Conservation (phyloP, 2,888 invertebrate genomes). For the Argyresthia albistria region DNA sequence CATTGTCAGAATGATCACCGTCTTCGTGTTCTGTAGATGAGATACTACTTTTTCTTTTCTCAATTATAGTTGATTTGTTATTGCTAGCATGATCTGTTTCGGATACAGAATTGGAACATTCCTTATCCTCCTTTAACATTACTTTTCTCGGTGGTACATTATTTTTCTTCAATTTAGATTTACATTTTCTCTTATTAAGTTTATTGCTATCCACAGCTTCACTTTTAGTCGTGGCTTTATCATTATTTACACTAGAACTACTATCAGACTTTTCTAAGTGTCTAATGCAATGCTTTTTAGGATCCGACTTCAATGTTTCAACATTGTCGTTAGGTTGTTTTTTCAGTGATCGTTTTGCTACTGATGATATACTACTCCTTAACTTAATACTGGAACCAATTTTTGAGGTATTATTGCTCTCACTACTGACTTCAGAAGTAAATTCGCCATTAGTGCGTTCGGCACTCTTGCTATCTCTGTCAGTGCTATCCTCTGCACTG, state of each 20-base stretch:
- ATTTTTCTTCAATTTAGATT: constrained; percentile 51
- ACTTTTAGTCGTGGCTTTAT: constrained; percentile 40
- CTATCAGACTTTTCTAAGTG: constrained; percentile 41
- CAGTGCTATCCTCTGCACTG: constrained; percentile 29
- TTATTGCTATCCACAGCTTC: constrained; percentile 31
- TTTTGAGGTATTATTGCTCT: constrained; percentile 39
- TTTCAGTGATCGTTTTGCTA: constrained; percentile 48
- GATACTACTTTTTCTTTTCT: constrained; percentile 58
- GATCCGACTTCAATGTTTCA: constrained; percentile 43
- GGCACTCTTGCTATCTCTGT: constrained; percentile 40
- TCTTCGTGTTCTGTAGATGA: constrained; percentile 55
- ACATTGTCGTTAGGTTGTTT: constrained; percentile 49
- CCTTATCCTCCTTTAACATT: constrained; percentile 36
- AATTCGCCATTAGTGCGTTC: constrained; percentile 55
- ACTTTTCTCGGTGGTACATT: constrained; percentile 26
- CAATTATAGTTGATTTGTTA: constrained; percentile 55
- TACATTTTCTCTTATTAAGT: constrained; percentile 43
- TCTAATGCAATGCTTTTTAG: constrained; percentile 57
- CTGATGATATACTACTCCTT: constrained; percentile 23
- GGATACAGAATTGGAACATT: constrained; percentile 32
- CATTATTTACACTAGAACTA: constrained; percentile 35
- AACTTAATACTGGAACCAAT: constrained; percentile 32
- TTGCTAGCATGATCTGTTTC: constrained; percentile 47
- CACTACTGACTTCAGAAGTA: constrained; percentile 30
- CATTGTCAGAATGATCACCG: constrained; percentile 17